phyloP scores from a whole-genome alignment of 1,140 invertebrate genomes.

The Drosophila arizonae region DNA sequence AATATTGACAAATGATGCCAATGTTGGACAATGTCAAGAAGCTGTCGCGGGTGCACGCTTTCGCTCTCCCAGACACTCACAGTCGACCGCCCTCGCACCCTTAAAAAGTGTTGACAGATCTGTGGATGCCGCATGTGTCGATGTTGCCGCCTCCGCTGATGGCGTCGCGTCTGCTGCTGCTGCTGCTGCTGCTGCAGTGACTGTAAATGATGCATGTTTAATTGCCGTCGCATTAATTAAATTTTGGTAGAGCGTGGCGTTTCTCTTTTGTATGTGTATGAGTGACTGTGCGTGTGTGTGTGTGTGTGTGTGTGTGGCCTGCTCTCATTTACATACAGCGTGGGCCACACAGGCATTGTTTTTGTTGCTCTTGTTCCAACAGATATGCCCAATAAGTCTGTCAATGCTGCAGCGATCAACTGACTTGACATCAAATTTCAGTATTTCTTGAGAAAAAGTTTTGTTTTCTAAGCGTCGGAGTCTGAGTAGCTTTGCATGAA shows the following conservation, averaged over 20 bases:
- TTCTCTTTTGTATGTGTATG: conserved; percentile 8
- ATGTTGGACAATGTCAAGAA: conserved; percentile 67
- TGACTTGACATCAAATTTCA: conserved; percentile 34
- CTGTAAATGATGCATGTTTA: conserved; percentile 81
- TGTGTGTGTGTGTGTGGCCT: conserved; percentile 34
- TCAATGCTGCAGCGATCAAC: conserved; percentile 42
- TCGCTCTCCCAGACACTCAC: too few species aligned
- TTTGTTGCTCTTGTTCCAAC: conserved; percentile 9
- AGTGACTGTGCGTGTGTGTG: conserved; percentile 9
- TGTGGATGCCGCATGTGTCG: conserved; percentile 68
- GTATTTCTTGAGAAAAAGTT: conserved; percentile 27
- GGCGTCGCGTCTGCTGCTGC: conserved; percentile 35
- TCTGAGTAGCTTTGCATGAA: neutral
- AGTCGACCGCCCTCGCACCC: conserved; percentile 39
- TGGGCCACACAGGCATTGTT: conserved; percentile 57
- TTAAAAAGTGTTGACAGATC: conserved; percentile 73
- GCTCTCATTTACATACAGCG: conserved; percentile 51
- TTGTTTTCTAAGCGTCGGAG: conserved; percentile 7
- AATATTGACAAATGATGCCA: conserved; percentile 79
- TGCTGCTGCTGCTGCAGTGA: conserved; percentile 49
- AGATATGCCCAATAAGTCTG: conserved; percentile 50
- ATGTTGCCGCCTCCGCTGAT: conserved; percentile 64
- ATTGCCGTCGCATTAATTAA: conserved; percentile 79
- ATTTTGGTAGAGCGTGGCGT: conserved; percentile 58
- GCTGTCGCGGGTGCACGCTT: conserved; percentile 29